These are phyloP conservation scores for Bradypodion ventrale DNA, from an alignment of 2,797 vertebrate genomes.

Conservation along the genomic window DNA sequence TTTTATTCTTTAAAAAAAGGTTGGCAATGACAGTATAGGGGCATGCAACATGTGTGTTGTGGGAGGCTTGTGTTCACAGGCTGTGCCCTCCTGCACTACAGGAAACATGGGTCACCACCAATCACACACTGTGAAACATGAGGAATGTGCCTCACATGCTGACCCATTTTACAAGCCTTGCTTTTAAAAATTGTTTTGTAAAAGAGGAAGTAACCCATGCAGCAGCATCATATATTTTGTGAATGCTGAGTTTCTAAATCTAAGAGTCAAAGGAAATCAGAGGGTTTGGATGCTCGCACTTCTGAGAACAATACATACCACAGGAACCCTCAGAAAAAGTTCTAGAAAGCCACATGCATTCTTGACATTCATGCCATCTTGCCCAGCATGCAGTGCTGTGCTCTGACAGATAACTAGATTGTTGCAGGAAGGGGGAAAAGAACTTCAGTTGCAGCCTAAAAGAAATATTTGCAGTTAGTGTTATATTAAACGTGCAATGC, in stretches of 20 bases:
- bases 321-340: constrained; percentile 65
- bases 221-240: constrained; percentile 18
- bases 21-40: no score
- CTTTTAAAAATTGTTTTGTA: neutral
- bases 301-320: constrained; percentile 75
- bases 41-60: no score
- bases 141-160: neutral
- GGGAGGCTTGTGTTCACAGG: neutral
- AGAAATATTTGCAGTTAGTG: constrained; percentile 66
- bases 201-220: neutral
- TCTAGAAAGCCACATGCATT: constrained; percentile 79
- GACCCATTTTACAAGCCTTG: neutral
- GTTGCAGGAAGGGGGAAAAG: constrained; percentile 51
- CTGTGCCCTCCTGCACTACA: neutral
- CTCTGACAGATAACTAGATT: constrained; percentile 59
- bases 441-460: constrained; percentile 72
- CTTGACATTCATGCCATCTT: constrained; percentile 70
- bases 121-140: no score
- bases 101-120: neutral
- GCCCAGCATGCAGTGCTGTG: constrained; percentile 66
- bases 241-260: constrained; percentile 27
- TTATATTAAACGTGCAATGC: constrained; percentile 48
- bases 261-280: constrained; percentile 42
- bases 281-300: constrained; percentile 47
- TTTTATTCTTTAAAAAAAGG: no score